Conservation (phyloP, 2,797 vertebrate genomes). For the Lophotriccus pileatus region DNA sequence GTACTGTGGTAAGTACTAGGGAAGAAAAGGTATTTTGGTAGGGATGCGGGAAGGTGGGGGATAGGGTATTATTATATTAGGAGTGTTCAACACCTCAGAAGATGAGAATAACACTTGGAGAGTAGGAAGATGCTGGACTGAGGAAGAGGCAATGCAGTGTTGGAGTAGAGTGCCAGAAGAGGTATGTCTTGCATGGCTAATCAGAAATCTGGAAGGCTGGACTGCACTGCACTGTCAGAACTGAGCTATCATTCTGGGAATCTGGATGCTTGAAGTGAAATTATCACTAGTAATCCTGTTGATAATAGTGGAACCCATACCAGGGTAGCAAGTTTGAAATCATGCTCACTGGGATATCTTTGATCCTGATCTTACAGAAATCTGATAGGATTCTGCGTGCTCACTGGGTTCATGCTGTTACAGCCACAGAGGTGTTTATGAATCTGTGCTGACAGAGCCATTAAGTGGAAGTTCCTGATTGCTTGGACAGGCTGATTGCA, state of each 20-base stretch:
- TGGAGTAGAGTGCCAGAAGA: not conserved
- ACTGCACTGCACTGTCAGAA: not conserved
- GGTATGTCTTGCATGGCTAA: not conserved
- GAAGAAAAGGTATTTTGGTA: not conserved
- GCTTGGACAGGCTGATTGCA: not conserved
- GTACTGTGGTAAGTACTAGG: not conserved
- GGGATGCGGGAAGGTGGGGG: not conserved
- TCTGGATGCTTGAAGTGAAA: not conserved
- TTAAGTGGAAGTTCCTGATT: not conserved
- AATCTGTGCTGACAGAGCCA: not conserved
- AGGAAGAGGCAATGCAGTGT: not conserved
- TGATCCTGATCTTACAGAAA: not conserved
- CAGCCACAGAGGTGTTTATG: not conserved
- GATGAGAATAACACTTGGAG: not conserved
- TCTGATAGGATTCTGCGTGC: not conserved
- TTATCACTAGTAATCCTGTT: not conserved
- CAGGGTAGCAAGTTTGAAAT: not conserved
- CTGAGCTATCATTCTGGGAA: not conserved
- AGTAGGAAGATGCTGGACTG: not conserved
- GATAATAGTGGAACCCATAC: not conserved
- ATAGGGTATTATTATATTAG: accelerated
- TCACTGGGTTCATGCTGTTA: not conserved
- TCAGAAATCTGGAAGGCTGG: not conserved
- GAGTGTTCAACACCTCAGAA: not conserved
- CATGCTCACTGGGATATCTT: not conserved